phyloP scores from a whole-genome alignment of 2,888 invertebrate species.

The Lasioglossum morio region DNA sequence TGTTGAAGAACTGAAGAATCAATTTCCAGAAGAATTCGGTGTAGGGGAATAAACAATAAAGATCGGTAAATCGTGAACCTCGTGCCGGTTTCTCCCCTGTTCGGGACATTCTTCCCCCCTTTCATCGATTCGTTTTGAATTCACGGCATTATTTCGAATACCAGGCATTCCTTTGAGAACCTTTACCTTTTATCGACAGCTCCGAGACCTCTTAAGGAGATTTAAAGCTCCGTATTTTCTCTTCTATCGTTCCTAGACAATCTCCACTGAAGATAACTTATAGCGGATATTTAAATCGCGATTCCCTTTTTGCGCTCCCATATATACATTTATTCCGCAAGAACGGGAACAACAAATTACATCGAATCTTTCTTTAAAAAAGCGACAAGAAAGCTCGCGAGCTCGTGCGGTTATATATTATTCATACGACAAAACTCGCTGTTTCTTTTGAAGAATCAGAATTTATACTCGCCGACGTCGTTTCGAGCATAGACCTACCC shows the following conservation, averaged over 20 bases:
- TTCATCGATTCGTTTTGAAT: slow-evolving; percentile 41
- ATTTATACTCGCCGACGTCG: slow-evolving; percentile 18
- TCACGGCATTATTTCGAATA: slow-evolving; percentile 64
- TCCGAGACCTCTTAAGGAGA: slow-evolving; percentile 14
- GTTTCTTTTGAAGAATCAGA: slow-evolving; percentile 16
- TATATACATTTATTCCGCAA: background rate
- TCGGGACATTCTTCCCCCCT: slow-evolving; percentile 20
- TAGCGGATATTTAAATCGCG: background rate
- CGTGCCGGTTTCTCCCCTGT: slow-evolving; percentile 52
- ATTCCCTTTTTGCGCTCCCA: background rate
- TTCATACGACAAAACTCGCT: slow-evolving; percentile 28
- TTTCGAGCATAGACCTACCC: background rate
- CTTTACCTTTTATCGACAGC: slow-evolving; percentile 47
- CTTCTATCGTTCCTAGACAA: slow-evolving; percentile 4
- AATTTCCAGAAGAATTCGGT: background rate
- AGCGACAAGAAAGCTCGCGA: background rate
- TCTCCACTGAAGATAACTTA: background rate
- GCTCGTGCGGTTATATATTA: slow-evolving; percentile 12
- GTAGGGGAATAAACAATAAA: slow-evolving; percentile 41
- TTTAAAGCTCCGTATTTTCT: slow-evolving; percentile 16
- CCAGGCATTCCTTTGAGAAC: slow-evolving; percentile 52
- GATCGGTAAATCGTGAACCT: slow-evolving; percentile 39
- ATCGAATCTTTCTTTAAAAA: background rate
- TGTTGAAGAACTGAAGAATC: background rate
- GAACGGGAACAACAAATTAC: background rate